Base-by-base conservation (phyloP, 2,797 vertebrate species). In the Sitta carolinensis region DNA sequence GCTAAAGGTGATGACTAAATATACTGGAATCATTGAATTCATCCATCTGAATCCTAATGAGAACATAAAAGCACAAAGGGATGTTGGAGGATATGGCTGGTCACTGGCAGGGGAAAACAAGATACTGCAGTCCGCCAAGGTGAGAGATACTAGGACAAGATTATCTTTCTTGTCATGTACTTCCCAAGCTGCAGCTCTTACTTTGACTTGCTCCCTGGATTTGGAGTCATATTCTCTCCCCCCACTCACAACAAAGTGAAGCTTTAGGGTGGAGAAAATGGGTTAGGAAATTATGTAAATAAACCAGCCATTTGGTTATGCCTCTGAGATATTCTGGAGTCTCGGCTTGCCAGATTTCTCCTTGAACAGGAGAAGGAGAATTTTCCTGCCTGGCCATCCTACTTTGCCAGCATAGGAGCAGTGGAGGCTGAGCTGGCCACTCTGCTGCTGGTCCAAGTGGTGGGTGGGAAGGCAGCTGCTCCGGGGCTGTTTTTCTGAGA, bases 341-440 rank as follows among this genome's bases (percentile, higher is more conserved):
- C 29, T 30, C 2, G 9, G 26, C 36, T 91, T 83, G 64, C 42
- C 36, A 58, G 34, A 54, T 69, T 87, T 64, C 23, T 77, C 13
- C 32, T 67, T 48, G 34, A 92, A 38, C 32, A 67, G 19, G 26
- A 80, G 29, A 45, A 79, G 68, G 62, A 26, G 18, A 63, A 21
- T 45, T 42, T 48, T 79, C 20, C 21, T 68, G 10, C 23, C 48
- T 32, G 27, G 36, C 30, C 25, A 13, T 63, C 26, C 29, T 45
- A 4, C n/a, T 74, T n/a, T 17, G 14, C 21, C 2, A 2, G 25
- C 0, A 0, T 0, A 2, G 55, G 40, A 74, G 30, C 38, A 19
- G 13, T 23, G 40, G 48, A 69, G 58, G 36, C 6, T 23, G n/a
- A 76, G 13, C 48, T 59, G 66, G 29, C 15, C 0, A 0, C 42